These are phyloP conservation scores for Anguilla rostrata DNA, from an alignment of 2,113 vertebrate genomes.

Conservation along the genomic window DNA sequence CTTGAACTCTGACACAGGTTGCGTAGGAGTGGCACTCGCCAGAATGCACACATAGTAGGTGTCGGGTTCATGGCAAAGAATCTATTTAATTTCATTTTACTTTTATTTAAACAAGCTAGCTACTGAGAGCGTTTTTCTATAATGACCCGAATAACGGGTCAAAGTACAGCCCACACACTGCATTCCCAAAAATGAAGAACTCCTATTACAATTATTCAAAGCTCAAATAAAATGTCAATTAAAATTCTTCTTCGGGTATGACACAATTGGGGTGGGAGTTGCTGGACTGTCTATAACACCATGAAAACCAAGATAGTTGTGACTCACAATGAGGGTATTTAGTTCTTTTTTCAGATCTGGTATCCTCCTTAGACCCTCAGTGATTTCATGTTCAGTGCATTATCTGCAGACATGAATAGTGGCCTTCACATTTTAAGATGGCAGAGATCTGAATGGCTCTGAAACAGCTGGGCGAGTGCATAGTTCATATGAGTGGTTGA, in stretches of 20 bases:
- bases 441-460: not conserved
- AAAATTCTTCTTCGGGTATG: not conserved
- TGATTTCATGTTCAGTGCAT: not conserved
- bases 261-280: not conserved
- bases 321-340: not conserved
- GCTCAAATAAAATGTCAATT: not conserved
- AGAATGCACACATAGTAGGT: not conserved
- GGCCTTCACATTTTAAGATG: not conserved
- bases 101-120: not conserved
- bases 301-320: not conserved
- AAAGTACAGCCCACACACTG: slow-evolving; percentile 1
- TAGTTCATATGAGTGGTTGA: not conserved
- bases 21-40: not conserved
- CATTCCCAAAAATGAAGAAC: not conserved
- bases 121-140: not conserved
- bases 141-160: not conserved
- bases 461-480: not conserved
- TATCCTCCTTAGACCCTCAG: not conserved
- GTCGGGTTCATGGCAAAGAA: not conserved
- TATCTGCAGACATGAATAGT: not conserved
- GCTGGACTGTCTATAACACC: not conserved
- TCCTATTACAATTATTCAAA: not conserved
- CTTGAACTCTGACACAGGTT: not conserved
- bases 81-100: not conserved
- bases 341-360: not conserved